Percentiles rank a stretch among this genome's conserved stretches.
Conservation (phyloP, 2,113 vertebrate genomes). For the Dasyprocta punctata region DNA sequence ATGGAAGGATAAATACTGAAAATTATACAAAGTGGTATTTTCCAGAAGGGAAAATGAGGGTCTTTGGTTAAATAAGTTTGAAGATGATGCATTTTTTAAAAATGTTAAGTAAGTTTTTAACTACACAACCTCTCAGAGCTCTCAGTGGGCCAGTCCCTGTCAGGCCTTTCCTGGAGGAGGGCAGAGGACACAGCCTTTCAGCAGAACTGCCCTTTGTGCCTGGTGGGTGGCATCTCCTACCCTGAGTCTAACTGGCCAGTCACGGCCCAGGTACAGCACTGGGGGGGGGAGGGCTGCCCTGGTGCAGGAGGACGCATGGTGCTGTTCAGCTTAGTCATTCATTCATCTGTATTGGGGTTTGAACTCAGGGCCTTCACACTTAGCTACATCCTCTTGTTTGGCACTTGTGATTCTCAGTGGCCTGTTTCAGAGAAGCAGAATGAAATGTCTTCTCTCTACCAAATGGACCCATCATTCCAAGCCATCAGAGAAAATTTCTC, state of each 20-base stretch:
- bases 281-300: not conserved
- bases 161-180: accelerated
- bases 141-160: accelerated
- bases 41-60: not conserved
- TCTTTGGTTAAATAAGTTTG: not conserved
- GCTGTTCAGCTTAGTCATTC: not conserved
- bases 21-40: not conserved
- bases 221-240: accelerated
- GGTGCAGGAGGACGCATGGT: accelerated
- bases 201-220: accelerated
- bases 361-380: not conserved
- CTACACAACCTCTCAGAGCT: not conserved
- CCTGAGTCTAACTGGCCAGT: not conserved
- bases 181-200: accelerated
- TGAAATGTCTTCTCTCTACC: not conserved
- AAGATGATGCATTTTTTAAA: not conserved
- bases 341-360: not conserved
- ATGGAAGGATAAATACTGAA: too few relatives aligned
- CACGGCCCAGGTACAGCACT: accelerated
- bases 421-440: not conserved
- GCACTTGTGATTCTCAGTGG: accelerated
- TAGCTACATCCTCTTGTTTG: not conserved
- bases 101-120: not conserved
- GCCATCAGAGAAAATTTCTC: not conserved
- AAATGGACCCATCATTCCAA: not conserved